These are phyloP conservation scores for Rhinolophus sinicus DNA, from an alignment of 2,113 vertebrate genomes.

Conservation along the genomic window DNA sequence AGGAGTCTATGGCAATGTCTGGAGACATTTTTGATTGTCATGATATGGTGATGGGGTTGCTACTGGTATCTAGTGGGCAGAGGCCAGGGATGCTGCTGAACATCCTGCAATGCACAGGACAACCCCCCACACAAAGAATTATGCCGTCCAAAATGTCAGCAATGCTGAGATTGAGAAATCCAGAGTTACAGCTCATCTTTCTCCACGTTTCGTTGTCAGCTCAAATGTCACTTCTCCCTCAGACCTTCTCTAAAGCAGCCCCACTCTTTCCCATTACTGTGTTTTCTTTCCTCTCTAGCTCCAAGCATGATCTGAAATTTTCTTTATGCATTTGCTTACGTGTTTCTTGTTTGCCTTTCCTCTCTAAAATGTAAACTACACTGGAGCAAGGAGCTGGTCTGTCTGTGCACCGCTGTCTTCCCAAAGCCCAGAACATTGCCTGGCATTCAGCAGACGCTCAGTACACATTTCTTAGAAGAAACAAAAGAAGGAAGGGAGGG, in stretches of 20 bases:
- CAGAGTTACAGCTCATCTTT: not conserved
- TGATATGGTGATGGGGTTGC: not conserved
- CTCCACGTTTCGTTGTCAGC: not conserved
- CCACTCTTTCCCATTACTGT: not conserved
- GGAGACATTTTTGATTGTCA: slow-evolving; percentile 23
- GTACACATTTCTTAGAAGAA: not conserved
- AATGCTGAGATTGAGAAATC: not conserved
- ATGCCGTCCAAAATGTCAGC: not conserved
- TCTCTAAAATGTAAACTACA: not conserved
- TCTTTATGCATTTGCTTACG: not conserved
- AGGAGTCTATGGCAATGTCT: not conserved
- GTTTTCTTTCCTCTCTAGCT: not conserved
- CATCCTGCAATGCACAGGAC: not conserved
- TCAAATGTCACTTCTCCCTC: not conserved
- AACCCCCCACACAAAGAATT: not conserved
- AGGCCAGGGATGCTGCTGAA: not conserved
- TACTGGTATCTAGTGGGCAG: not conserved
- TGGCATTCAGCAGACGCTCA: not conserved
- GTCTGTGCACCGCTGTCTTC: not conserved
- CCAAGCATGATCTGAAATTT: not conserved
- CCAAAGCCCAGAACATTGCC: not conserved
- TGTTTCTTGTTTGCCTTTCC: not conserved
- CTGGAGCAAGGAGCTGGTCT: not conserved
- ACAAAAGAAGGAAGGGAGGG: too few species aligned
- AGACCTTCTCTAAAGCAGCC: not conserved